Conservation (phyloP, 2,797 vertebrate species). For the Microctenopoma steveboyesi region DNA sequence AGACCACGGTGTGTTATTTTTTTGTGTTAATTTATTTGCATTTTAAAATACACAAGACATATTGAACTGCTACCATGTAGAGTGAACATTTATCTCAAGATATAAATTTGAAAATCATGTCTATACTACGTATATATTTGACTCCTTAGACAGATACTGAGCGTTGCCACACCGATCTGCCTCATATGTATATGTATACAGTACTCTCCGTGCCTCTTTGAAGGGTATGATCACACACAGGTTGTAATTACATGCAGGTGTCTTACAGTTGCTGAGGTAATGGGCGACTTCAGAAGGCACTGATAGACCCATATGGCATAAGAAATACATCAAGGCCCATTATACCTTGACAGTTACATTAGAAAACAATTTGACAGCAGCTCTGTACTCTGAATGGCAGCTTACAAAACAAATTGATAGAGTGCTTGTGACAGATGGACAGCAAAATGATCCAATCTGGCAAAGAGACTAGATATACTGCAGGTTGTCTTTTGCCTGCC, state of each 20-base stretch:
- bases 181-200: constrained; percentile 39
- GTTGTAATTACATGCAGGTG: constrained; percentile 45
- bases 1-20: no score
- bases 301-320: constrained; percentile 27
- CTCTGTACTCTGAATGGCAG: constrained; percentile 34
- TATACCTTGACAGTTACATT: constrained; percentile 43
- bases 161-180: constrained; percentile 48
- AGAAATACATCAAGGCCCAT: constrained; percentile 35
- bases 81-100: no score
- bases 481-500: constrained; percentile 42
- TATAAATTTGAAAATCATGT: no score
- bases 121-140: no score
- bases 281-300: constrained; percentile 36
- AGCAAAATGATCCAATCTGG: constrained; percentile 50
- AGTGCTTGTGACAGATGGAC: constrained; percentile 58
- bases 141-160: constrained; percentile 33
- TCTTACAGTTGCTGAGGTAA: constrained; percentile 39
- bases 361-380: constrained; percentile 34
- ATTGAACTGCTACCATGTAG: no score
- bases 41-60: no score
- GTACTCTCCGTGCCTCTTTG: constrained; percentile 10
- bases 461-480: constrained; percentile 48
- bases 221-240: constrained; percentile 53
- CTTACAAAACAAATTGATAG: constrained; percentile 54
- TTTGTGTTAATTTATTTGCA: no score